A percentile compares a stretch with the other conserved stretches of the same genome.
phyloP scores from a whole-genome alignment of 2,113 vertebrate species.

The Aplodontia rufa region DNA sequence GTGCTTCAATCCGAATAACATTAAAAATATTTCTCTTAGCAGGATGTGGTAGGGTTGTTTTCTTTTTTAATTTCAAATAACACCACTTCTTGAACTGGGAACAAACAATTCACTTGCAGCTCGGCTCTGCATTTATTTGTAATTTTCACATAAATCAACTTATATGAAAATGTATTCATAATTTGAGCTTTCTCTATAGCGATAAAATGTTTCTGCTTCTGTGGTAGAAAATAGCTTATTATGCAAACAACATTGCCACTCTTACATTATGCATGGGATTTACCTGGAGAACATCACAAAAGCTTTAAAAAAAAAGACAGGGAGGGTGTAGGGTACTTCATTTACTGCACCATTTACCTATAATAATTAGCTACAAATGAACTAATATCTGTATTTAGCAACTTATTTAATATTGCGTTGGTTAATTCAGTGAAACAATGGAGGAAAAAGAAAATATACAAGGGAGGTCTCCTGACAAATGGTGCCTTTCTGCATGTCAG shows the following conservation, averaged over 20 bases:
- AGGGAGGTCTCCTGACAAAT: constrained; percentile 79
- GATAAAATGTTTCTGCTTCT: constrained; percentile 89
- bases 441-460: constrained; percentile 71
- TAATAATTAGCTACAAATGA: constrained; percentile 88
- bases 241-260: constrained; percentile 88
- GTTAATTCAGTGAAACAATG: constrained; percentile 80
- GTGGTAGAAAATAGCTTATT: constrained; percentile 89
- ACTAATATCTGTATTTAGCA: constrained; percentile 85
- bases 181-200: constrained; percentile 87
- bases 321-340: constrained; percentile 79
- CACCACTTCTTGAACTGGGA: constrained; percentile 84
- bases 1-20: constrained; percentile 75
- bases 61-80: constrained; percentile 84
- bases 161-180: constrained; percentile 90
- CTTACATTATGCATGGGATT: constrained; percentile 89
- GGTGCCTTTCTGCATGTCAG: constrained; percentile 81
- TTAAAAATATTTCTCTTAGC: constrained; percentile 79
- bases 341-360: constrained; percentile 84
- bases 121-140: constrained; percentile 87
- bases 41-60: constrained; percentile 72
- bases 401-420: constrained; percentile 81
- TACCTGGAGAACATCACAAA: constrained; percentile 88
- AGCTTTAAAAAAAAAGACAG: constrained; percentile 76
- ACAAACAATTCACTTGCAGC: constrained; percentile 87
- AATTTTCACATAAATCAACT: constrained; percentile 90